A percentile compares a stretch with the other conserved stretches of the same genome.
Evolutionary conservation across 2,888 invertebrate species (phyloP).

Genomic region (Pegoplata infirma): DNA sequence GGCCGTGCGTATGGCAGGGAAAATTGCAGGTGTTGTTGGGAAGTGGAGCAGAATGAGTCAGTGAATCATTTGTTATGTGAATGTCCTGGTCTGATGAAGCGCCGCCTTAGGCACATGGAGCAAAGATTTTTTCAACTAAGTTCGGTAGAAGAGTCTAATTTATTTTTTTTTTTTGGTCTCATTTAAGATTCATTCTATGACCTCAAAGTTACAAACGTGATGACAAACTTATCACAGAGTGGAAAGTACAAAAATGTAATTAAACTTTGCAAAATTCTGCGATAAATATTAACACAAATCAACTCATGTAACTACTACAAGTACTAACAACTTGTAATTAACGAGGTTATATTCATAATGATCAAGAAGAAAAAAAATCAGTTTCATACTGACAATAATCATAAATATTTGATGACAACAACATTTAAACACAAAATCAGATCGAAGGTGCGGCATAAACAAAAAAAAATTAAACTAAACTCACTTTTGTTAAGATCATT

Average conservation of each 20-base stretch:
- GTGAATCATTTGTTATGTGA: too few species aligned
- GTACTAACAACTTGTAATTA: background rate
- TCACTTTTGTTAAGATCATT: background rate
- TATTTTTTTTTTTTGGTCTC: too few species aligned
- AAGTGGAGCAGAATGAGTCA: too few species aligned
- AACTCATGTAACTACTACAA: background rate
- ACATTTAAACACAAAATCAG: background rate
- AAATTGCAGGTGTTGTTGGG: too few species aligned
- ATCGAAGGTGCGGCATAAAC: slow-evolving; percentile 14
- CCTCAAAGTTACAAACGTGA: too few species aligned
- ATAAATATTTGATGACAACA: slow-evolving; percentile 16
- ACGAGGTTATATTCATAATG: slow-evolving; percentile 12
- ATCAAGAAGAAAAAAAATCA: background rate
- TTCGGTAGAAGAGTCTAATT: too few species aligned
- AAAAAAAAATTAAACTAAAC: background rate
- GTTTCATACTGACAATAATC: background rate
- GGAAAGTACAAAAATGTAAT: background rate
- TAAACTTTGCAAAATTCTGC: background rate
- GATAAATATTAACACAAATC: background rate
- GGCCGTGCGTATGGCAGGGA: too few species aligned
- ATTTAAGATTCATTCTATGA: too few species aligned
- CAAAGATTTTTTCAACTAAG: too few species aligned
- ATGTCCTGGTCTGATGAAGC: too few species aligned
- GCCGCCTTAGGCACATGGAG: too few species aligned
- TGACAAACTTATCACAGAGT: too few species aligned